Percentiles rank a stretch among this genome's conserved stretches.
Evolutionary conservation across 2,888 invertebrate genomes (phyloP).

Genomic region (Lottia scabra): DNA sequence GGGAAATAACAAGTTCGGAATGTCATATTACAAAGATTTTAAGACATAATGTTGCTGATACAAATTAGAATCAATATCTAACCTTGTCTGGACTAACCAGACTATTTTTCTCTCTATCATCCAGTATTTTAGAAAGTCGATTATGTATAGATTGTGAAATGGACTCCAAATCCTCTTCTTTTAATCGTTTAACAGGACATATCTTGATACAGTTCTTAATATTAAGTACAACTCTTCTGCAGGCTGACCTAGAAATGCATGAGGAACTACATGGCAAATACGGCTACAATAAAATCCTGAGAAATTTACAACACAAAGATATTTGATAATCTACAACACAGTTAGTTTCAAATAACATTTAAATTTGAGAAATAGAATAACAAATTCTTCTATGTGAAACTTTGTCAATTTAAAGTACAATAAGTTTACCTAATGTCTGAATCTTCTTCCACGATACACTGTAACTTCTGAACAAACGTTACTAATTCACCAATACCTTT

Average conservation of each 20-base stretch:
- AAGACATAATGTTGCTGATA: too few species aligned
- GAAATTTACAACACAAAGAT: not conserved
- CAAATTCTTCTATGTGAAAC: too few species aligned
- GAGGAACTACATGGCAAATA: not conserved
- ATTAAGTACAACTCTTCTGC: slow-evolving; percentile 49
- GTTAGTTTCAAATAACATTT: too few species aligned
- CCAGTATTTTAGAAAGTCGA: slow-evolving; percentile 29
- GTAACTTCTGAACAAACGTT: slow-evolving; percentile 63
- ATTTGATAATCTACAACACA: too few species aligned
- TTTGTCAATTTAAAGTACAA: too few species aligned
- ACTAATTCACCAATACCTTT: slow-evolving; percentile 65
- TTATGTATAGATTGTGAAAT: slow-evolving; percentile 37
- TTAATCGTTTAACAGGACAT: slow-evolving; percentile 48
- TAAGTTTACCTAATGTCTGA: slow-evolving; percentile 45
- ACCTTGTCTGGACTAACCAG: slow-evolving; percentile 54
- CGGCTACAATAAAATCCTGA: not conserved
- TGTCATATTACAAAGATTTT: too few species aligned
- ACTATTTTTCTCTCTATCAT: slow-evolving; percentile 28
- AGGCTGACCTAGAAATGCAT: slow-evolving; percentile 45
- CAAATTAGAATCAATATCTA: slow-evolving; percentile 1
- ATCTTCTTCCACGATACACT: slow-evolving; percentile 65
- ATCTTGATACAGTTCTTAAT: slow-evolving; percentile 53
- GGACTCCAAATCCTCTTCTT: slow-evolving; percentile 45
- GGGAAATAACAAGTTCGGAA: too few species aligned
- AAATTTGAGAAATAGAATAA: too few species aligned